Percentiles rank a stretch among this genome's conserved stretches.
phyloP scores from a whole-genome alignment of 2,888 invertebrate genomes.

The Amblyjoppa proteus region DNA sequence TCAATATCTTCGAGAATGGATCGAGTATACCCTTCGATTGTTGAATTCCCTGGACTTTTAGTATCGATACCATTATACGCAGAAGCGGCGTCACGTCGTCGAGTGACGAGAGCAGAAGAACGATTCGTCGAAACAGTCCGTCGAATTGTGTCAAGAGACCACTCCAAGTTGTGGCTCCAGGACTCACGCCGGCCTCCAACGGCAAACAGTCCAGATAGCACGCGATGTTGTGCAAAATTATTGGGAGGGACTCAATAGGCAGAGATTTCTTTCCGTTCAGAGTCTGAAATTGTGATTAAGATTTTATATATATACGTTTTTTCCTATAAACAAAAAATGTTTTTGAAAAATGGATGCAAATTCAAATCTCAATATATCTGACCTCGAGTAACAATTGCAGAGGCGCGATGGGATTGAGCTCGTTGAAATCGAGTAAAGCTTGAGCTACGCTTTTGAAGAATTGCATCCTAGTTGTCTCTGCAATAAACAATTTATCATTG shows the following conservation, averaged over 20 bases:
- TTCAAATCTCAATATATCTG: constrained; percentile 62
- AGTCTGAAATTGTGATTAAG: constrained; percentile 85
- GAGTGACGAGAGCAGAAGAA: constrained; percentile 89
- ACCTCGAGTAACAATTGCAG: constrained; percentile 96
- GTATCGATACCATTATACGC: constrained; percentile 91
- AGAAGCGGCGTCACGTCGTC: constrained; percentile 91
- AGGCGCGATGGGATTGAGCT: constrained; percentile 97
- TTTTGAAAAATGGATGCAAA: not conserved
- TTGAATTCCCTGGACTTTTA: constrained; percentile 94
- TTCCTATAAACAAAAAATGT: constrained; percentile 1
- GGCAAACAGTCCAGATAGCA: constrained; percentile 97
- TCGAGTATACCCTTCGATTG: constrained; percentile 95
- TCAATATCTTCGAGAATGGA: constrained; percentile 97
- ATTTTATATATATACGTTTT: not conserved
- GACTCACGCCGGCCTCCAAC: constrained; percentile 90
- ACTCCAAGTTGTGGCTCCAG: constrained; percentile 91
- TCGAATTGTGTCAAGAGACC: constrained; percentile 95
- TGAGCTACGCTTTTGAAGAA: constrained; percentile 98
- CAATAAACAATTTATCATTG: not conserved
- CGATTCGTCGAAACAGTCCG: constrained; percentile 92
- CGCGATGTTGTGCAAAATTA: constrained; percentile 95
- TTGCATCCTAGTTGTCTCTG: constrained; percentile 91
- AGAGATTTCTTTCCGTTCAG: constrained; percentile 92
- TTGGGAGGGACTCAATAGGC: constrained; percentile 90
- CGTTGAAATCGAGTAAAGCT: constrained; percentile 97